A percentile compares a stretch with the other conserved stretches of the same genome.
Evolutionary conservation across 2,888 invertebrate genomes (phyloP).

Genomic region (Luperina testacea): DNA sequence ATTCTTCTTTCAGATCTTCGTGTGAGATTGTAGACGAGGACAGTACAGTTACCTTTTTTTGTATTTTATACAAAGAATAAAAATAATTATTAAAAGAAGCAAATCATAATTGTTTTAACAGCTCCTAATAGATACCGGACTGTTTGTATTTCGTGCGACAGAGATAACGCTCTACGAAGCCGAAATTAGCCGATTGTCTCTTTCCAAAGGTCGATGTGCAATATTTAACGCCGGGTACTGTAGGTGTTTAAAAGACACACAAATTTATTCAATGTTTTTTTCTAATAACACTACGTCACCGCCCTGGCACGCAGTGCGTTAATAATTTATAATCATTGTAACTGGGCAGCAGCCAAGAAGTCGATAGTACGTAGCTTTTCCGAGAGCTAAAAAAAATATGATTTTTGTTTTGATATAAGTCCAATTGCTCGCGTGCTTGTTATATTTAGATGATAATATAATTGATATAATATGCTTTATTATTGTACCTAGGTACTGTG

Average conservation of each 20-base stretch:
- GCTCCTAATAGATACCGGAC: no score
- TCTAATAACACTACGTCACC: constrained; percentile 44
- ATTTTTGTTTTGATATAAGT: constrained; percentile 63
- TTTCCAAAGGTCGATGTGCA: no score
- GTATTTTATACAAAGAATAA: no score
- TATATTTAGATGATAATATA: constrained; percentile 25
- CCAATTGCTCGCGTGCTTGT: constrained; percentile 55
- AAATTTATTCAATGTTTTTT: background rate
- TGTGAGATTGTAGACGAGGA: background rate
- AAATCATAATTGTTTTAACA: no score
- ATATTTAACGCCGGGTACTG: no score
- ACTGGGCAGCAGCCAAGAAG: constrained; percentile 77
- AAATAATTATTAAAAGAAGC: no score
- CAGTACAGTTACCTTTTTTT: no score
- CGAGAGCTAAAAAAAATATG: constrained; percentile 57
- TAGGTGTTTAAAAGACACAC: background rate
- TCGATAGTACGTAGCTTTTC: constrained; percentile 60
- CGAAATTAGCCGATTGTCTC: no score
- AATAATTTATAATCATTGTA: constrained; percentile 71
- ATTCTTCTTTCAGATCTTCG: background rate
- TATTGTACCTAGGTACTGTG: background rate
- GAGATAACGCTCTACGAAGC: no score
- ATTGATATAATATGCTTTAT: background rate
- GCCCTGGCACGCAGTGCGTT: constrained; percentile 69
- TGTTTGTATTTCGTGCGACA: no score